These are phyloP conservation scores for Danionella dracula DNA, from an alignment of 2,797 vertebrate genomes.

Conservation along the genomic window DNA sequence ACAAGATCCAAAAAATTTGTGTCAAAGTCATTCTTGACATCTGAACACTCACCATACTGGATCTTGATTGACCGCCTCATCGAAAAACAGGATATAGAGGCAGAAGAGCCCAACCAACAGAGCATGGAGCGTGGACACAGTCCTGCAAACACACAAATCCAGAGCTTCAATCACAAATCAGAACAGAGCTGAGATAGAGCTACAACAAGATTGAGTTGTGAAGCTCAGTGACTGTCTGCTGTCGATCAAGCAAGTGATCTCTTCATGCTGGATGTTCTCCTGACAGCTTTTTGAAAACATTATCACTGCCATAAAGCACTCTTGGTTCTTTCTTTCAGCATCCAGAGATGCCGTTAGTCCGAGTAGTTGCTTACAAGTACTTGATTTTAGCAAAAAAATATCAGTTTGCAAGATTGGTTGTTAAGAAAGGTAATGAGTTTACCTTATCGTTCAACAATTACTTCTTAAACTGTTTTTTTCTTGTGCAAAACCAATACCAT, in stretches of 20 bases:
- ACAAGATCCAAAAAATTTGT: too few relatives aligned
- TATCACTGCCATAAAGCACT: neutral
- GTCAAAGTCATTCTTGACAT: neutral
- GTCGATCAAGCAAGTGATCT: slow-evolving; percentile 1
- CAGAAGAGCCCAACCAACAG: slow-evolving; percentile 87
- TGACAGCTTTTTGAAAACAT: neutral
- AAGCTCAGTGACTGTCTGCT: neutral
- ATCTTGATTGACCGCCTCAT: slow-evolving; percentile 83
- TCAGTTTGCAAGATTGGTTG: too few relatives aligned
- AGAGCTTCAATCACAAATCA: neutral
- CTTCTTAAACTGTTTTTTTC: too few relatives aligned
- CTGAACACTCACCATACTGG: slow-evolving; percentile 84
- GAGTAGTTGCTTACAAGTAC: slow-evolving; percentile 4
- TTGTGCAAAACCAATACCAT: too few relatives aligned
- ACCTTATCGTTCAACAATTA: too few relatives aligned
- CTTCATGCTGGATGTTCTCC: neutral
- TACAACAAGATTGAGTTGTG: neutral
- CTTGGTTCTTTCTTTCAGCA: neutral
- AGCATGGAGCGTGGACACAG: slow-evolving; percentile 92
- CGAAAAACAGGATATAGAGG: slow-evolving; percentile 84
- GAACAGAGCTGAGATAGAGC: neutral
- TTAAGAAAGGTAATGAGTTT: neutral
- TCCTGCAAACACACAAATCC: slow-evolving; percentile 65
- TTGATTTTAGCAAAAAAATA: too few relatives aligned
- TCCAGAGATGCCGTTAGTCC: neutral